phyloP scores from a whole-genome alignment of 2,888 invertebrate species.

The Aphidoletes aphidimyza region DNA sequence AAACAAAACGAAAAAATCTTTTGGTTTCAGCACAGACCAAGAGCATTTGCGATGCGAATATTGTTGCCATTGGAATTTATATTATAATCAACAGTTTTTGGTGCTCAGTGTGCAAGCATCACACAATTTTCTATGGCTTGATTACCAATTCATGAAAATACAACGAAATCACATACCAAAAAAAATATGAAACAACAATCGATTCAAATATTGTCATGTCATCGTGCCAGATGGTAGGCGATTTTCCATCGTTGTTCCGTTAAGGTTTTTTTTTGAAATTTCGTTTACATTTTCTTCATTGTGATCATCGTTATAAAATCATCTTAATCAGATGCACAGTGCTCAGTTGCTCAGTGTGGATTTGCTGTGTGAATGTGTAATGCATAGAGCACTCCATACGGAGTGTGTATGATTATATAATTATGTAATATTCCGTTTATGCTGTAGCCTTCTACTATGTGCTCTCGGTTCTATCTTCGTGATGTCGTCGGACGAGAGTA shows the following conservation, averaged over 20 bases:
- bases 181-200: too few species aligned
- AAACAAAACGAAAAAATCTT: too few species aligned
- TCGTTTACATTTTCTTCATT: background rate
- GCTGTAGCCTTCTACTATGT: too few species aligned
- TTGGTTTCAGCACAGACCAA: background rate
- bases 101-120: background rate
- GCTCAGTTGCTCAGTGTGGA: too few species aligned
- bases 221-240: constrained; percentile 21
- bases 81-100: background rate
- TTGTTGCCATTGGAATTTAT: constrained; percentile 11
- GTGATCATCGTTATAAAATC: constrained; percentile 16
- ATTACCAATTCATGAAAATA: background rate
- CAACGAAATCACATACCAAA: too few species aligned
- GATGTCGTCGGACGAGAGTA: background rate
- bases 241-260: constrained; percentile 33
- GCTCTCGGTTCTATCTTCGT: background rate
- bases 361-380: background rate
- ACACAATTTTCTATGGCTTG: constrained; percentile 1
- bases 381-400: background rate
- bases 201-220: constrained; percentile 36
- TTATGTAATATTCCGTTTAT: background rate
- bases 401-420: background rate
- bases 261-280: too few species aligned
- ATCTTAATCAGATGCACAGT: constrained; percentile 49
- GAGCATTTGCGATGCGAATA: background rate